phyloP scores from a whole-genome alignment of 2,888 invertebrate genomes.

The Tetranychus piercei region DNA sequence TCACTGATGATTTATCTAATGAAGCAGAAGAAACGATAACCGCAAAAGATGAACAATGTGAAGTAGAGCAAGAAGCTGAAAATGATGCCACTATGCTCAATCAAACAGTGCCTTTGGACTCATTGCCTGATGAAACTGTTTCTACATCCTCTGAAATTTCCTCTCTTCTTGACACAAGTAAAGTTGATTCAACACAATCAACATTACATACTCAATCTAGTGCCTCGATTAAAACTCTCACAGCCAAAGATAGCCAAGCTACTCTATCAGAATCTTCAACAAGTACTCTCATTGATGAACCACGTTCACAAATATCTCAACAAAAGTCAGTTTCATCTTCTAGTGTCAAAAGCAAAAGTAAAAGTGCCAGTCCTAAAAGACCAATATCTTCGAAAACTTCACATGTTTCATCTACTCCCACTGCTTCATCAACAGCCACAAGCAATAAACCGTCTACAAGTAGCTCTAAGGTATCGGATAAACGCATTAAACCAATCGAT shows the following conservation, averaged over 20 bases:
- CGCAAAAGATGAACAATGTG: not conserved
- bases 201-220: not conserved
- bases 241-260: not conserved
- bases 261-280: not conserved
- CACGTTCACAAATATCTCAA: not conserved
- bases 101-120: not conserved
- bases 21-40: slow-evolving; percentile 20
- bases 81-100: not conserved
- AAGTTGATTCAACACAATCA: not conserved
- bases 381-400: not conserved
- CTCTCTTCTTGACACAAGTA: not conserved
- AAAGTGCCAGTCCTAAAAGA: not conserved
- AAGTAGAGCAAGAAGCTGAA: not conserved
- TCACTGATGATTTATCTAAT: slow-evolving; percentile 15
- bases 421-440: not conserved
- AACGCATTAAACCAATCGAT: not conserved
- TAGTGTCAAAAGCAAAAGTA: not conserved
- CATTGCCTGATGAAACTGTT: not conserved
- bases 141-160: slow-evolving; percentile 5
- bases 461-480: not conserved
- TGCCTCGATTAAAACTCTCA: not conserved
- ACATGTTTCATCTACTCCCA: not conserved
- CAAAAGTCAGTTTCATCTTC: not conserved
- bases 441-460: not conserved
- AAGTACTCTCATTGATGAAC: not conserved